A percentile compares a stretch with the other conserved stretches of the same genome.
phyloP scores from a whole-genome alignment of 1,140 invertebrate species.

The Papilio dardanus region DNA sequence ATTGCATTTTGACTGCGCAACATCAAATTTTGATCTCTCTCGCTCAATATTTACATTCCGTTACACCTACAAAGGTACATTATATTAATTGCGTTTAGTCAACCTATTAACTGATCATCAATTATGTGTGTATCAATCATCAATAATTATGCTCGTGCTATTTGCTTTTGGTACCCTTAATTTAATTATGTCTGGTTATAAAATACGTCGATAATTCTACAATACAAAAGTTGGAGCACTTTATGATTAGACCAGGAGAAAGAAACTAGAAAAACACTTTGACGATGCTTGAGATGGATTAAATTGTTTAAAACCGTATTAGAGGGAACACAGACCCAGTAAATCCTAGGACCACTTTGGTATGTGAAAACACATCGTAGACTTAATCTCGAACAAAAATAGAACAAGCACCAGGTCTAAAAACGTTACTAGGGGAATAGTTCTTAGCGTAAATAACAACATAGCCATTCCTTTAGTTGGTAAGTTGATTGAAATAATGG shows the following conservation, averaged over 20 bases:
- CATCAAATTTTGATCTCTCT: slow-evolving; percentile 2
- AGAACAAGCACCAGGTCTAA: background rate
- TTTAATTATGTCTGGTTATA: background rate
- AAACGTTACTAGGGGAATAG: no score
- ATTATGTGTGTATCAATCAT: background rate
- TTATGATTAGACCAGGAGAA: no score
- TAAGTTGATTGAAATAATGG: no score
- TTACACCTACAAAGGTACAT: background rate
- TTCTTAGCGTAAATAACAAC: no score
- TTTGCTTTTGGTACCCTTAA: background rate
- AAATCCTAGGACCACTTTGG: background rate
- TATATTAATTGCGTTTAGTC: slow-evolving; percentile 9
- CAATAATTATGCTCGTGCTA: background rate
- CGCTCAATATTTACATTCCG: background rate
- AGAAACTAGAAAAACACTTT: no score
- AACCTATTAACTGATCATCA: background rate
- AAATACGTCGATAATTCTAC: background rate
- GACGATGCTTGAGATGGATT: no score
- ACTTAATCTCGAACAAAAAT: background rate
- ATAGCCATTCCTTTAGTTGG: no score
- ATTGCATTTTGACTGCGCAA: background rate
- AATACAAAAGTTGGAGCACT: no score
- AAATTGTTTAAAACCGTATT: no score
- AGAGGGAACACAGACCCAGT: background rate
- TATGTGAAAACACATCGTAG: background rate